Evolutionary conservation across 2,797 vertebrate species (phyloP).

Genomic region (Anguilla marmorata): DNA sequence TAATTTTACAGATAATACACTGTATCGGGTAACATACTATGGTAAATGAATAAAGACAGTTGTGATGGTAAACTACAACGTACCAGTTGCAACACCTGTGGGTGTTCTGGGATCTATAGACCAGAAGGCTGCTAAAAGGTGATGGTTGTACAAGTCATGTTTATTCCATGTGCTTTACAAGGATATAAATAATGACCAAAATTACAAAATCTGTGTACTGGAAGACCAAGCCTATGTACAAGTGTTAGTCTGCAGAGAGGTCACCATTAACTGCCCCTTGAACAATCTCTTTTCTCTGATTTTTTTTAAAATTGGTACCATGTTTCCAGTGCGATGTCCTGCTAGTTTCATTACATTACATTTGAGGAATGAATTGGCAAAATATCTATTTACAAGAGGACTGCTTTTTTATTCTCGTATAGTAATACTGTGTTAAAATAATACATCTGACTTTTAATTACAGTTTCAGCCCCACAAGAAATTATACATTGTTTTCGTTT

Average conservation of each 20-base stretch:
- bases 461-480: slow-evolving; percentile 82
- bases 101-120: slow-evolving; percentile 35
- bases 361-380: slow-evolving; percentile 96
- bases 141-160: slow-evolving; percentile 87
- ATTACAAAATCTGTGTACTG: slow-evolving; percentile 99
- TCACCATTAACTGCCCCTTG: slow-evolving; percentile 79
- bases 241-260: slow-evolving; percentile 85
- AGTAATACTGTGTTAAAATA: slow-evolving; percentile 95
- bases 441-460: slow-evolving; percentile 84
- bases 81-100: background rate
- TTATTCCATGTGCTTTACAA: slow-evolving; percentile 99
- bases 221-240: slow-evolving; percentile 99
- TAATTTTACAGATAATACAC: background rate
- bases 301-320: slow-evolving; percentile 79
- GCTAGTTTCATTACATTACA: slow-evolving; percentile 85
- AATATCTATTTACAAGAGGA: slow-evolving; percentile 95
- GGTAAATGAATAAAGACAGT: background rate
- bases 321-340: slow-evolving; percentile 81
- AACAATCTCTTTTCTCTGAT: slow-evolving; percentile 70
- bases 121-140: slow-evolving; percentile 46
- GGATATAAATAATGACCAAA: slow-evolving; percentile 99
- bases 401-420: slow-evolving; percentile 86
- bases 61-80: background rate
- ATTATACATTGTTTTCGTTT: slow-evolving; percentile 64
- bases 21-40: background rate